Evolutionary conservation across 2,888 invertebrate species (phyloP).

Genomic region (Xestia c-nigrum): DNA sequence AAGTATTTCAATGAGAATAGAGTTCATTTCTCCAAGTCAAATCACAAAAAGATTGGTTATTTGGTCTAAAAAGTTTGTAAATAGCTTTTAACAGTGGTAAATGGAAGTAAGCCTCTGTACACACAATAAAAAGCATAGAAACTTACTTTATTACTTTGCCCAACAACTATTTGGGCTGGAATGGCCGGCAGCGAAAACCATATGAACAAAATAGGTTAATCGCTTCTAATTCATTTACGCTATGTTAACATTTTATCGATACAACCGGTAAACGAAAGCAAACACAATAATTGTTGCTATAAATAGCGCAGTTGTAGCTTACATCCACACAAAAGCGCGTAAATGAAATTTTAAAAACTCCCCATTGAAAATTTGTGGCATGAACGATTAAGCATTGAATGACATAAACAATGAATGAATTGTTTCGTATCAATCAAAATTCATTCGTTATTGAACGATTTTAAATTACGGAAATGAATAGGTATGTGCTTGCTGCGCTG

Average conservation of each 20-base stretch:
- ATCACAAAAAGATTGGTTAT: slow-evolving; percentile 13
- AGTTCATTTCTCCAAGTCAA: slow-evolving; percentile 23
- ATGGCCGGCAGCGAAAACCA: slow-evolving; percentile 64
- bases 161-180: slow-evolving; percentile 41
- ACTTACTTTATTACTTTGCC: slow-evolving; percentile 49
- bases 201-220: slow-evolving; percentile 62
- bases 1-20: slow-evolving; percentile 6
- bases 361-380: slow-evolving; percentile 55
- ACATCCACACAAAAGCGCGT: slow-evolving; percentile 22
- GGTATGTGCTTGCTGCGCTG: slow-evolving; percentile 3
- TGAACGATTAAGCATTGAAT: slow-evolving; percentile 57
- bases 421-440: slow-evolving; percentile 25
- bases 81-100: neutral
- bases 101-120: neutral
- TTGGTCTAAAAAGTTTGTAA: slow-evolving; percentile 5
- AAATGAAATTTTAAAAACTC: slow-evolving; percentile 41
- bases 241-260: slow-evolving; percentile 46
- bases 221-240: slow-evolving; percentile 40
- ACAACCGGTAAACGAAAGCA: slow-evolving; percentile 9
- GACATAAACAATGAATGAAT: slow-evolving; percentile 56
- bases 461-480: slow-evolving; percentile 55
- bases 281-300: slow-evolving; percentile 14
- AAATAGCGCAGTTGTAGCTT: slow-evolving; percentile 4
- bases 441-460: slow-evolving; percentile 46
- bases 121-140: slow-evolving; percentile 9